Conservation (phyloP, 2,113 vertebrate genomes). For the Oostethus manadensis region DNA sequence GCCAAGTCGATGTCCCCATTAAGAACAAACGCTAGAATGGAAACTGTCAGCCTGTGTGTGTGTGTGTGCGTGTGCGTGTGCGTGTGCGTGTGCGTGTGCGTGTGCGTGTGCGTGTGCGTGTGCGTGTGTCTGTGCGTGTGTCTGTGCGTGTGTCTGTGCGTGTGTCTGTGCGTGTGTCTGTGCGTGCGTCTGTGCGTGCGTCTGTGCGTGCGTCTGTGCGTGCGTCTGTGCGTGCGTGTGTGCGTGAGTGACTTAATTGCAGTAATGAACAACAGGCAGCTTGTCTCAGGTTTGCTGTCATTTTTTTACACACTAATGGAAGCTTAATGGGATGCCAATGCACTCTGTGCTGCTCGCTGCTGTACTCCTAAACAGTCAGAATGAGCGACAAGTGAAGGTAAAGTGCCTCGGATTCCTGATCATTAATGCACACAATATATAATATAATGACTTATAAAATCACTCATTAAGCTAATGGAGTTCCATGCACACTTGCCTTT, state of each 20-base stretch:
- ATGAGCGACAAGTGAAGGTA: background rate
- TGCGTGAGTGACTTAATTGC: slow-evolving; percentile 13
- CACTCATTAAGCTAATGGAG: background rate
- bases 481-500: background rate
- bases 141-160: slow-evolving; percentile 6
- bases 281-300: slow-evolving; percentile 48
- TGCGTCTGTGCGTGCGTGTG: slow-evolving; percentile 12
- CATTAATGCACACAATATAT: slow-evolving; percentile 5
- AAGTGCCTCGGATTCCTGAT: background rate
- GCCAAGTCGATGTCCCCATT: slow-evolving; percentile 55
- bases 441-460: background rate
- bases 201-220: slow-evolving; percentile 6
- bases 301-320: slow-evolving; percentile 30
- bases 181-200: slow-evolving; percentile 5
- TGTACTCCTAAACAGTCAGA: slow-evolving; percentile 14
- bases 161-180: slow-evolving; percentile 9
- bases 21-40: slow-evolving; percentile 45
- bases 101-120: slow-evolving; percentile 6
- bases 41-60: slow-evolving; percentile 4
- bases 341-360: slow-evolving; percentile 10
- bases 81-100: slow-evolving; percentile 10
- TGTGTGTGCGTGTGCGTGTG: slow-evolving; percentile 3
- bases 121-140: slow-evolving; percentile 10
- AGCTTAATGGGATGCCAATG: slow-evolving; percentile 25
- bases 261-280: slow-evolving; percentile 51